Evolutionary conservation across 2,888 invertebrate genomes (phyloP), one percentile per base, ranked within the genome.

Genomic region (Nematopogon swammerdamellus): DNA sequence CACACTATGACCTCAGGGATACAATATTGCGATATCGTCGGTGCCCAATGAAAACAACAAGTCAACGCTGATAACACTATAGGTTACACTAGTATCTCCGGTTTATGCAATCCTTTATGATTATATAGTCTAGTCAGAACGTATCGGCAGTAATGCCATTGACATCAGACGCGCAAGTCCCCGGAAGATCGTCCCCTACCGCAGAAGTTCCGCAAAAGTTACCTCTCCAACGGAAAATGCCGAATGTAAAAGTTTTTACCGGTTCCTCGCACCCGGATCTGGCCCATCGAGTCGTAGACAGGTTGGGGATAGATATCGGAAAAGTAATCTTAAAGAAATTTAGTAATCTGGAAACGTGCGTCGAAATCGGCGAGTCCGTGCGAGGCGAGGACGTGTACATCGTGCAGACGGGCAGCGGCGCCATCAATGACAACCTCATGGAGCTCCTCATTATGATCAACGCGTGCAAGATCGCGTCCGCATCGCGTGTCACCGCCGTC

Each of bases 311-410:
- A 60, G 91, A 94, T 77, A 83, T 95, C 58, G 96, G 97, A 57
- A 95, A 96, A 81, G 97, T 97, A 58, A 95, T 95, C 54, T 93
- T 97, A 42, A 98, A 98, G 77, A 98, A 97, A 76, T 99, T 99
- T 76, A 95, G 95, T 77, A 99, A 99, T 80, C 89, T 96, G 69
- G 98, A 98, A 82, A 97, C 97, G 68, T 89, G 91, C 72, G 94
- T 95, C 48, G 94, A 92, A 80, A 93, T 95, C 56, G 92, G 92
- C 14, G 94, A 95, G 72, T 92, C 92, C 14, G 94, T 95, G 18
- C 83, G 94, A 63, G 95, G 94, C 47, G 94, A 95, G 75, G 94
- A 95, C 85, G 94, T 95, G 18, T 95, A 92, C 72, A 95, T 95
- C 58, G 88, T 95, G 47, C 95, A 95, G 70, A 92, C 91, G 68